Conservation (phyloP, 2,797 vertebrate genomes). For the Sphenopsis melanotis region DNA sequence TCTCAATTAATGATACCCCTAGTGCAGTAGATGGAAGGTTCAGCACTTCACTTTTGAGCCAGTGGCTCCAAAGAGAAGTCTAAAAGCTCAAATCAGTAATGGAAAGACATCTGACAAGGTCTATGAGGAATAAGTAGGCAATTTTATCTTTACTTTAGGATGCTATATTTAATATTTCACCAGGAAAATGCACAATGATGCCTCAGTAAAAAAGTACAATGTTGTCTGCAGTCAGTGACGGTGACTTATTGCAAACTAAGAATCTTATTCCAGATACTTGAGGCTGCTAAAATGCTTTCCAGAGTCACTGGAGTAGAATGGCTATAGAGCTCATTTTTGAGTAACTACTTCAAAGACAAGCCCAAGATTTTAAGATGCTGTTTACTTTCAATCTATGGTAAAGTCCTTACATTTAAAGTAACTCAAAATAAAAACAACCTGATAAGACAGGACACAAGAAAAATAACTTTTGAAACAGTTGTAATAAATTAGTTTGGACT, state of each 20-base stretch:
- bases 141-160: not conserved
- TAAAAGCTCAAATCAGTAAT: not conserved
- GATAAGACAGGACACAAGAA: not conserved
- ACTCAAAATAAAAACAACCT: not conserved
- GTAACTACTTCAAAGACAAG: not conserved
- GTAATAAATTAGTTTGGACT: not conserved
- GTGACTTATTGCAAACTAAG: not conserved
- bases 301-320: not conserved
- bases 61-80: not conserved
- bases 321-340: not conserved
- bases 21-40: not conserved
- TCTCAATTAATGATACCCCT: fast-evolving
- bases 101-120: not conserved
- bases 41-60: not conserved
- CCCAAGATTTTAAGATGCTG: not conserved
- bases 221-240: not conserved
- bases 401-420: not conserved
- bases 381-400: not conserved
- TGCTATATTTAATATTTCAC: not conserved
- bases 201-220: not conserved
- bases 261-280: not conserved
- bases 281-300: not conserved
- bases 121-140: not conserved
- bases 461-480: not conserved
- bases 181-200: not conserved